Percentiles rank a stretch among this genome's conserved stretches.
These are phyloP conservation scores for Ceratitis capitata DNA, from an alignment of 1,140 invertebrate species.

Conservation along the genomic window DNA sequence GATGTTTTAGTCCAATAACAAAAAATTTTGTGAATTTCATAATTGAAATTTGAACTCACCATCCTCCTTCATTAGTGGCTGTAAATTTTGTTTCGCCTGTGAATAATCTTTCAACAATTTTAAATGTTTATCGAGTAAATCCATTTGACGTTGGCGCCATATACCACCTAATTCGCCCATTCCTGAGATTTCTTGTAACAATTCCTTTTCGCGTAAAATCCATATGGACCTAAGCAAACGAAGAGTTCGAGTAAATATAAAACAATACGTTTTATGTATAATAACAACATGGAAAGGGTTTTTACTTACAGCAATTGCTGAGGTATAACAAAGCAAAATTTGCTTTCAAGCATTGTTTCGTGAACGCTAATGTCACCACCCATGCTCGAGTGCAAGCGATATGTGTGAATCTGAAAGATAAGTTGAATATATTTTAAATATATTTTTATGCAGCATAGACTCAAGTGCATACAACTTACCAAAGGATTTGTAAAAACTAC, in stretches of 20 bases:
- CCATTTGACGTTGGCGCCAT: constrained; percentile 84
- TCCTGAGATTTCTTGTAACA: constrained; percentile 87
- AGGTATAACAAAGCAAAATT: constrained; percentile 85
- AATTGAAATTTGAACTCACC: too few relatives aligned
- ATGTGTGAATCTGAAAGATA: constrained; percentile 69
- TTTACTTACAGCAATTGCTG: constrained; percentile 86
- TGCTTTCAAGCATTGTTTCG: constrained; percentile 93
- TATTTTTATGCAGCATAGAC: not conserved
- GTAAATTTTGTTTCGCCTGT: constrained; percentile 81
- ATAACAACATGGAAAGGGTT: not conserved
- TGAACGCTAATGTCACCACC: constrained; percentile 91
- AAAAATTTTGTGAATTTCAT: too few relatives aligned
- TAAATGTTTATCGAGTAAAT: constrained; percentile 84
- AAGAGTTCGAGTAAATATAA: not conserved
- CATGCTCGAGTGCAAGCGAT: constrained; percentile 89
- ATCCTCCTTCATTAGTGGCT: constrained; percentile 60
- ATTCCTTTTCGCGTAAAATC: constrained; percentile 91
- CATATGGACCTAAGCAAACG: constrained; percentile 76
- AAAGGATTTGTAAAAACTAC: constrained; percentile 57
- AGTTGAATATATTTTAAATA: constrained; percentile 32
- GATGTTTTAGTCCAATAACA: too few relatives aligned
- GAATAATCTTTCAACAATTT: constrained; percentile 86
- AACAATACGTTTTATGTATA: not conserved
- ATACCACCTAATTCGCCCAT: constrained; percentile 86
- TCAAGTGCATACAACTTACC: constrained; percentile 40